These are phyloP conservation scores for Trichomalopsis sarcophagae DNA, from an alignment of 1,140 invertebrate genomes.

Conservation along the genomic window DNA sequence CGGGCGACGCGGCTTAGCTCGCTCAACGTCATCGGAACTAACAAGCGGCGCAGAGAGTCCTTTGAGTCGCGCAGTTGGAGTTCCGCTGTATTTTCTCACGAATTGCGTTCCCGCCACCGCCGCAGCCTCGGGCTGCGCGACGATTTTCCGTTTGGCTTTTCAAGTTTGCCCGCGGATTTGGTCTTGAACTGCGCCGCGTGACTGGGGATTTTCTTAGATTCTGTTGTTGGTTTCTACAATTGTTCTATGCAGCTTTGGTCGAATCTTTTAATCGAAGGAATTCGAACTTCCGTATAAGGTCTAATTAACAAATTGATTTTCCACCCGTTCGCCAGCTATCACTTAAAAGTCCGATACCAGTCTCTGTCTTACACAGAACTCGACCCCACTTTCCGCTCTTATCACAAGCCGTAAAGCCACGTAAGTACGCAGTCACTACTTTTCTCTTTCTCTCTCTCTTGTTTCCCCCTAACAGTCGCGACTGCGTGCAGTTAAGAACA, in stretches of 20 bases:
- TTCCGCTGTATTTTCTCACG: background rate
- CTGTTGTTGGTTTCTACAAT: too few relatives aligned
- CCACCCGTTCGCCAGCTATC: background rate
- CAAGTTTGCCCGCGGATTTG: background rate
- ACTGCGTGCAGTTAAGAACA: conserved; percentile 9
- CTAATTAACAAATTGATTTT: background rate
- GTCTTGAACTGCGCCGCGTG: background rate
- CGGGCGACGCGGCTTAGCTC: background rate
- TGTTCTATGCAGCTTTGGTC: too few relatives aligned
- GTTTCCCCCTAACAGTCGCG: background rate
- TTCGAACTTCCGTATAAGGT: too few relatives aligned
- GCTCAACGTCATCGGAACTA: background rate
- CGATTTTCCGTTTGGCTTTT: background rate
- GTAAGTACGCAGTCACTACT: background rate
- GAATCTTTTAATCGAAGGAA: too few relatives aligned
- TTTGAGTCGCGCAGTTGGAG: background rate
- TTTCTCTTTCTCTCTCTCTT: background rate
- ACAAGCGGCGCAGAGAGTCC: background rate
- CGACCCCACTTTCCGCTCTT: background rate
- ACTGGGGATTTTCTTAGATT: background rate
- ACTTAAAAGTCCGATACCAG: background rate
- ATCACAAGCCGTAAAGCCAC: background rate
- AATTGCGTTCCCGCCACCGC: background rate
- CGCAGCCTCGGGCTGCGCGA: background rate
- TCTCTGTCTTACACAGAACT: background rate